phyloP scores from a whole-genome alignment of 2,797 vertebrate genomes.

The Tachyglossus aculeatus region DNA sequence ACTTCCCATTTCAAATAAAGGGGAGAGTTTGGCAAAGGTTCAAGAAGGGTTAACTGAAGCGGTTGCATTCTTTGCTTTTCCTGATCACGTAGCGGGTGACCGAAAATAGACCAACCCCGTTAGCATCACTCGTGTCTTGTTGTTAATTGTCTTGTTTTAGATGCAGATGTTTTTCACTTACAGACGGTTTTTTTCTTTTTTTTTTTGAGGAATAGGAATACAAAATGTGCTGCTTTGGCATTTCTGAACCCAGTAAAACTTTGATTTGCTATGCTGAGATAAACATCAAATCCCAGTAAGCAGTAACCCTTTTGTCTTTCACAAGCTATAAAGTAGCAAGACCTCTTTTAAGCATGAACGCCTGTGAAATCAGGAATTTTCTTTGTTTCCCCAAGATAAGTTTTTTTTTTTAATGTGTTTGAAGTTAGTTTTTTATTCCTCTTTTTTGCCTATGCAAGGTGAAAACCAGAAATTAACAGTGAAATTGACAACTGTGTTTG shows the following conservation, averaged over 20 bases:
- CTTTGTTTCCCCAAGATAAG: slow-evolving; percentile 54
- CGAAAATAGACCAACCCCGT: slow-evolving; percentile 72
- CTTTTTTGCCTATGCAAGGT: slow-evolving; percentile 39
- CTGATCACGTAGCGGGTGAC: slow-evolving; percentile 62
- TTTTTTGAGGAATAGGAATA: slow-evolving; percentile 51
- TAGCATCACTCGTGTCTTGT: slow-evolving; percentile 71
- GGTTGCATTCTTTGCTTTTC: slow-evolving; percentile 48
- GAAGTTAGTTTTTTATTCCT: neutral
- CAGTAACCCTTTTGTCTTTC: slow-evolving; percentile 34
- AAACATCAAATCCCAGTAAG: slow-evolving; percentile 59
- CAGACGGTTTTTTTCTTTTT: slow-evolving; percentile 59
- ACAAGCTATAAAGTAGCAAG: slow-evolving; percentile 37
- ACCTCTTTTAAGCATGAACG: slow-evolving; percentile 25
- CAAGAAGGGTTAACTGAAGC: slow-evolving; percentile 52
- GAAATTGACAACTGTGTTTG: slow-evolving; percentile 17
- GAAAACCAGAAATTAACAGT: slow-evolving; percentile 37
- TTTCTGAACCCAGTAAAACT: slow-evolving; percentile 74
- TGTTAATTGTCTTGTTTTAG: slow-evolving; percentile 76
- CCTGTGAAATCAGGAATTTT: slow-evolving; percentile 32
- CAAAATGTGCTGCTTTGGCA: slow-evolving; percentile 76
- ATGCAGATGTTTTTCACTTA: slow-evolving; percentile 80
- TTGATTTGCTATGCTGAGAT: slow-evolving; percentile 60
- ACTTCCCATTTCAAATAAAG: neutral
- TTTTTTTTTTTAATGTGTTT: slow-evolving; percentile 34
- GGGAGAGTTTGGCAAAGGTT: neutral